Evolutionary conservation across 1,140 invertebrate species (phyloP), one percentile per base, ranked within the genome.

Genomic region (Trachymyrmex cornetzi): DNA sequence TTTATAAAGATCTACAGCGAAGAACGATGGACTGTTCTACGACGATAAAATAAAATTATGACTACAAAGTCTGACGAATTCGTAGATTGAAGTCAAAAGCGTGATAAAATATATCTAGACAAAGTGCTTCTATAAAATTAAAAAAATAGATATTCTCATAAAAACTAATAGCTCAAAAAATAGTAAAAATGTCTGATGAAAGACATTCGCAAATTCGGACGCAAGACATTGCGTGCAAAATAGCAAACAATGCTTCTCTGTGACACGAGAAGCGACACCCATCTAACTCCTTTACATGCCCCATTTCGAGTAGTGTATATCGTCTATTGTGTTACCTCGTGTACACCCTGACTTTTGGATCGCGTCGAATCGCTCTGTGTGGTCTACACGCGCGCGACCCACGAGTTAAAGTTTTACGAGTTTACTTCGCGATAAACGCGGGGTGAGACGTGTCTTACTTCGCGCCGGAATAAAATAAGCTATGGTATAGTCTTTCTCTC

Each of bases 391-490:
- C 69, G 77, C 64, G 24, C 53, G 55, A 14, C 22, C 53, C 30
- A 48, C 38, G 55, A 50, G 19, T 22, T 48, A 22, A 74, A 82
- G 38, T 74, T 84, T 84, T 84, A 84, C 69, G 80, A 55, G 80
- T 50, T 84, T 75, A 74, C 27, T 55, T 71, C 38, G 38, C 30
- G 22, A n/a, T 69, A 69, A 69, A 57, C 74, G 55, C 67, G 38
- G 24, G 19, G 38, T 30, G 57, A 53, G 34, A 30, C 63, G 66
- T 50, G 22, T 14, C 11, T 72, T 59, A 27, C 38, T 72, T 69
- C 44, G 3, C 63, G 22, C 24, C 19, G 19, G 69, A 74, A 50
- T 74, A 84, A 84, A 84, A 50, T 75, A 34, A 84, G 24, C 67
- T 9, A 12, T 1, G 50, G 6, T n/a, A 24, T 63, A 57, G 2